Evolutionary conservation across 2,888 invertebrate genomes (phyloP).

Genomic region (Venusia cambrica): DNA sequence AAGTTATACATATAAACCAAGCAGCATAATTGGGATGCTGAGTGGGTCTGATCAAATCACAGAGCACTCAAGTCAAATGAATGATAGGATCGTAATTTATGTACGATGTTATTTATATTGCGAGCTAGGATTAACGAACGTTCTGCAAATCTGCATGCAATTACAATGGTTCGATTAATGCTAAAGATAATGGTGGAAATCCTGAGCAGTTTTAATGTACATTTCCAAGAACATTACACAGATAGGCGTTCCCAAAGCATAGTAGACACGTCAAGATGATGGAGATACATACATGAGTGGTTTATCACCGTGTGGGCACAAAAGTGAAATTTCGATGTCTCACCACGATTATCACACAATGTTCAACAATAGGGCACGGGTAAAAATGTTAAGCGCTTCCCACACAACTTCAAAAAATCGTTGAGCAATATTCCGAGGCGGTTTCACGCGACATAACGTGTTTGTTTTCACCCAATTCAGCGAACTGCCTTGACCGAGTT

Average conservation of each 20-base stretch:
- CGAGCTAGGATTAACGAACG: constrained; percentile 20
- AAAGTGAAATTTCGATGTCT: constrained; percentile 71
- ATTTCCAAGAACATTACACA: constrained; percentile 25
- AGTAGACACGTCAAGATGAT: constrained; percentile 21
- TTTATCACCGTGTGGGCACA: constrained; percentile 43
- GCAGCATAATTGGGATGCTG: constrained; percentile 3
- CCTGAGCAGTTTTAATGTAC: constrained; percentile 20
- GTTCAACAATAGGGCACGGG: constrained; percentile 38
- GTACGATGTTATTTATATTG: constrained; percentile 13
- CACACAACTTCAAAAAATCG: constrained; percentile 50
- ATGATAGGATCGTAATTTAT: constrained; percentile 14
- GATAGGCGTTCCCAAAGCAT: constrained; percentile 15
- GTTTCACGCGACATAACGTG: constrained; percentile 45
- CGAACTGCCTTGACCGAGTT: constrained; percentile 57
- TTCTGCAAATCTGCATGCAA: constrained; percentile 20
- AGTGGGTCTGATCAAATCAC: constrained; percentile 5
- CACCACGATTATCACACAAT: constrained; percentile 61
- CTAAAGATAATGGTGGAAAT: constrained; percentile 20
- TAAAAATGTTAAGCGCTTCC: constrained; percentile 55
- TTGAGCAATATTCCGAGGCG: constrained; percentile 48
- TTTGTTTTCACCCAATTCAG: constrained; percentile 54
- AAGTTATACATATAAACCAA: too few species aligned
- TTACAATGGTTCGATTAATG: constrained; percentile 23
- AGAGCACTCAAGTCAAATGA: constrained; percentile 9
- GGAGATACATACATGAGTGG: constrained; percentile 34